Evolutionary conservation across 2,888 invertebrate genomes (phyloP), one percentile per base, ranked within the genome.

Genomic region (Brachynemurus nebulosus): DNA sequence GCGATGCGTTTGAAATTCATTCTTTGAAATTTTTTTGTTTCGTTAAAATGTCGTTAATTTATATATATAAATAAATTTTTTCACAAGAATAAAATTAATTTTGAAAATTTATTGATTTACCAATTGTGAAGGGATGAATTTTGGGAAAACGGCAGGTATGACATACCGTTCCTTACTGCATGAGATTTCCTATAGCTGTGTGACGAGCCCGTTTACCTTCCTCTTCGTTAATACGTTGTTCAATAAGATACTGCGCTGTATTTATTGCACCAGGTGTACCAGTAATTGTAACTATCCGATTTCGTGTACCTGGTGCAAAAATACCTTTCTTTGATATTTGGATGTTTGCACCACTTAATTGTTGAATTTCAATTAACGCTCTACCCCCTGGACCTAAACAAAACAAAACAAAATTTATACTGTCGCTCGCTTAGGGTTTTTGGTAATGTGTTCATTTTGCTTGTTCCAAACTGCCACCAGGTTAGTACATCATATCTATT

Each of bases 291-390:
- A 95, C 95, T 69, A 93, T 89, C 63, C 95, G 85, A 75, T 95
- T 93, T 67, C 92, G 83, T 55, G 93, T 95, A 68, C 93, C 93
- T 54, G 95, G 93, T 60, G 91, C 89, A 74, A 90, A 95, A 62
- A 88, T 89, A 66, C 93, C 93, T 73, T 95, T 95, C 78, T 95
- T 95, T 57, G 92, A 92, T 71, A 96, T 95, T 74, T 95, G 93
- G 69, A 96, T 92, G 73, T 86, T 92, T 68, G 95, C 92, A 67
- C 93, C 92, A 63, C 91, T 92, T 71, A 85, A 78, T 72, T 92
- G 90, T 73, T 95, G 95, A 69, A 96, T 90, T 76, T 96, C 95
- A 61, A 92, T 86, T 64, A 96, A 78, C 67, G 91, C 86, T 69
- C 91, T 85, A 53, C 95, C 96, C 63, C 91, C 93, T 55, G 92